Evolutionary conservation across 1,140 invertebrate genomes (phyloP).

Genomic region (Heliconius nattereri): DNA sequence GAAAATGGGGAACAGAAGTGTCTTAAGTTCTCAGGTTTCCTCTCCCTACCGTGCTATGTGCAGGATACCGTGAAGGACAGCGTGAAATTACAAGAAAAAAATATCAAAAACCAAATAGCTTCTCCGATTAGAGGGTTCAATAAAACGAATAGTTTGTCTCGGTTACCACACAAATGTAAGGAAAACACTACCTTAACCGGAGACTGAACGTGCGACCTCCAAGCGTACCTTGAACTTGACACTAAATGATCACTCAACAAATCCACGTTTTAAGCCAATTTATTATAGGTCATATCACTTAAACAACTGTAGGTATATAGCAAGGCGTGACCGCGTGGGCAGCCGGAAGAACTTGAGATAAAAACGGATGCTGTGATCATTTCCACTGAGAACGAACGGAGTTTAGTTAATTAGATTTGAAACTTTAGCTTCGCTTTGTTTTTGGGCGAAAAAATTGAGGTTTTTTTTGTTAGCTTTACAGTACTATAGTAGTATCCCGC

Average conservation of each 20-base stretch:
- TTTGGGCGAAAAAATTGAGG: not conserved
- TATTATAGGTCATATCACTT: constrained; percentile 6
- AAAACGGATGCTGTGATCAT: not conserved
- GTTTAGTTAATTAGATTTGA: not conserved
- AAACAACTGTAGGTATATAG: not conserved
- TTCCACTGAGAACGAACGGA: not conserved
- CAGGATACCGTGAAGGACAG: no score
- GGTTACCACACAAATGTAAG: no score
- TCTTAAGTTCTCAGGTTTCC: not conserved
- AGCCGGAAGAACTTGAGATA: not conserved
- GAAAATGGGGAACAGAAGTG: not conserved
- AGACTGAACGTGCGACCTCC: not conserved
- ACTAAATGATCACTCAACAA: not conserved
- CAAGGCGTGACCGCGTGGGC: not conserved
- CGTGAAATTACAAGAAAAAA: no score
- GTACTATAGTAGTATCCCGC: no score
- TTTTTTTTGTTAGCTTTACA: not conserved
- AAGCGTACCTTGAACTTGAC: not conserved
- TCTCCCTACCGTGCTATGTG: no score
- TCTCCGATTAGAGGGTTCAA: no score
- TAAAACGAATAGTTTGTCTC: no score
- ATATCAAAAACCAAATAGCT: no score
- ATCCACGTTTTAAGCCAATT: not conserved
- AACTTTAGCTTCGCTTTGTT: not conserved
- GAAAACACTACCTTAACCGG: not conserved